Conservation (phyloP, 2,113 vertebrate genomes). For the Crotalus viridis region DNA sequence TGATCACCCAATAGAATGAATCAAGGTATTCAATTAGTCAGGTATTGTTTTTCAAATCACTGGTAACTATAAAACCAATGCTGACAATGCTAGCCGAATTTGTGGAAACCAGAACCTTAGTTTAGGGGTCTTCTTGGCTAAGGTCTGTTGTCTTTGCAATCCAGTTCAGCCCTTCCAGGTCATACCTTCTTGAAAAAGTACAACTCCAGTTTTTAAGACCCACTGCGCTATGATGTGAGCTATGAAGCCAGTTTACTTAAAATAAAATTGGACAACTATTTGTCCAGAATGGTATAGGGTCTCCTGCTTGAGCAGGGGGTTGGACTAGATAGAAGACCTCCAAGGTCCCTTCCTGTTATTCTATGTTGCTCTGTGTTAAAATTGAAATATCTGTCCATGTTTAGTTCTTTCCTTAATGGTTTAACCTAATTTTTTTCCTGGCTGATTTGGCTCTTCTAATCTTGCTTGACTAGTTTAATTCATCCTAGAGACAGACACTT, state of each 20-base stretch:
- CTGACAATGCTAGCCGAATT: background rate
- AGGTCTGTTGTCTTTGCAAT: background rate
- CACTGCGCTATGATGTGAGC: background rate
- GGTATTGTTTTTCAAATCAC: background rate
- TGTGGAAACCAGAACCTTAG: background rate
- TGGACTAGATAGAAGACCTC: background rate
- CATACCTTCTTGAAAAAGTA: background rate
- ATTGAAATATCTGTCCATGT: background rate
- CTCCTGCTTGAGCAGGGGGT: background rate
- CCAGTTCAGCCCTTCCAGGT: background rate
- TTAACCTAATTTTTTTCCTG: background rate
- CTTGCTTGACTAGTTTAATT: background rate
- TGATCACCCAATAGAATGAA: background rate
- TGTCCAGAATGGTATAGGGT: background rate
- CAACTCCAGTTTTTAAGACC: background rate
- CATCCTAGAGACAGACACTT: background rate
- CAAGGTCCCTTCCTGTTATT: background rate
- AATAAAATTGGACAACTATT: background rate
- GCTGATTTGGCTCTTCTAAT: background rate
- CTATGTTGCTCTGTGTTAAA: background rate
- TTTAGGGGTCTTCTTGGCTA: background rate
- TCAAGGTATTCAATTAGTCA: background rate
- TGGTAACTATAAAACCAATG: background rate
- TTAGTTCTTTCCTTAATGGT: background rate
- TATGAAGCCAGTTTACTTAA: background rate